Evolutionary conservation across 64 coral and sea anemone species (phyloP), one percentile per base, ranked within the genome.

Genomic region (Actinia tenebrosa): DNA sequence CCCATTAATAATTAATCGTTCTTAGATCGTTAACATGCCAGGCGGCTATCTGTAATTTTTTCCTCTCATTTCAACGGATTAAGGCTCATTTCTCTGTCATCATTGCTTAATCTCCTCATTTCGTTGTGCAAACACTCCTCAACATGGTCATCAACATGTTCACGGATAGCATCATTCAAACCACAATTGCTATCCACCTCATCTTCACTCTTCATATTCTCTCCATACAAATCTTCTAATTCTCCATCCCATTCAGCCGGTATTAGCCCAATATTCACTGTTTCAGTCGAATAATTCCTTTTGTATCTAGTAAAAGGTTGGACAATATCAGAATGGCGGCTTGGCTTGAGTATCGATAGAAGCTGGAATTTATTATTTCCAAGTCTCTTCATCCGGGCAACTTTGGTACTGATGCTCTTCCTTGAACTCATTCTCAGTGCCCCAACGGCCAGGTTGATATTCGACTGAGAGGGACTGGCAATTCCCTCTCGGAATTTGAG

Each of bases 211-310:
- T 75, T 75, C 53, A 11, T 55, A 7, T 23, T 30, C 69, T 75
- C 69, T 75, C 11, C 25, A 75, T 75, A 75, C n/a, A 75, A 37
- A 5, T 88, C 64, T 84, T 88, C 91, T 13, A 92, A 56, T 3
- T 89, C 82, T 53, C 58, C 25, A 16, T 66, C 80, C 91, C 91
- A 92, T 45, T 92, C 87, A n/a, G 86, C 19, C 1, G 91, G 37
- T 42, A 88, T 10, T 52, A 92, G 44, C 16, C 75, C 53, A n/a
- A 92, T 54, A 77, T 92, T 88, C 7, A 92, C 91, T 50, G 91
- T 92, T 47, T 88, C 82, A 8, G 71, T 25, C 5, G 86, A 92
- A 14, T 15, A 22, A 23, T 77, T 87, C 26, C 26, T 25, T 61
- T 25, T 18, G 47, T 26, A 27, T 10, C 22, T 53, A 6, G 53